phyloP scores from a whole-genome alignment of 2,797 vertebrate genomes.

The Sebastes diploproa region DNA sequence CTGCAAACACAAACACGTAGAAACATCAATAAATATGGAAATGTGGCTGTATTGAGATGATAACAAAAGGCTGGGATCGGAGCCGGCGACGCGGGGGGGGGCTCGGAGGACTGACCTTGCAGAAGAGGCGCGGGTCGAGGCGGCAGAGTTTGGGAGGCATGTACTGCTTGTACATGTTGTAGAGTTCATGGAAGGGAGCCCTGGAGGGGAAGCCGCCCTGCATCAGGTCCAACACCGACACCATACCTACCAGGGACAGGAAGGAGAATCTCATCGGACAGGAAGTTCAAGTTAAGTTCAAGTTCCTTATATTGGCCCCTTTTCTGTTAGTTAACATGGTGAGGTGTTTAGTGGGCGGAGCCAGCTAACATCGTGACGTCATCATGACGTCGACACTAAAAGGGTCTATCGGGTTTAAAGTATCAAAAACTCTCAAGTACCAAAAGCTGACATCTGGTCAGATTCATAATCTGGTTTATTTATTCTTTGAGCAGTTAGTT shows the following conservation, averaged over 20 bases:
- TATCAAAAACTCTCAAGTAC: too few relatives aligned
- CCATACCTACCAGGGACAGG: slow-evolving; percentile 87
- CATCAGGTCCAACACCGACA: slow-evolving; percentile 97
- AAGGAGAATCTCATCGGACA: background rate
- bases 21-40: background rate
- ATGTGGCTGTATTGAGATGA: background rate
- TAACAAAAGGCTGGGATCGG: fast-evolving
- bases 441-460: too few relatives aligned
- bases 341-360: too few relatives aligned
- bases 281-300: background rate
- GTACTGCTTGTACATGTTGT: slow-evolving; percentile 98
- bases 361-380: too few relatives aligned
- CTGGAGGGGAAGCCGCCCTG: slow-evolving; percentile 98
- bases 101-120: slow-evolving; percentile 85
- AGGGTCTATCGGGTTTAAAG: too few relatives aligned
- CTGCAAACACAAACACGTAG: slow-evolving; percentile 71
- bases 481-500: background rate
- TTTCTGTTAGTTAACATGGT: too few relatives aligned
- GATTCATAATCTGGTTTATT: background rate
- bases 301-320: too few relatives aligned
- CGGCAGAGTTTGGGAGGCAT: slow-evolving; percentile 93
- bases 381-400: too few relatives aligned
- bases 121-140: slow-evolving; percentile 95
- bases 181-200: slow-evolving; percentile 96
- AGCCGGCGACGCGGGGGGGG: fast-evolving